Evolutionary conservation across 2,797 vertebrate species (phyloP).

Genomic region (Artibeus jamaicensis): DNA sequence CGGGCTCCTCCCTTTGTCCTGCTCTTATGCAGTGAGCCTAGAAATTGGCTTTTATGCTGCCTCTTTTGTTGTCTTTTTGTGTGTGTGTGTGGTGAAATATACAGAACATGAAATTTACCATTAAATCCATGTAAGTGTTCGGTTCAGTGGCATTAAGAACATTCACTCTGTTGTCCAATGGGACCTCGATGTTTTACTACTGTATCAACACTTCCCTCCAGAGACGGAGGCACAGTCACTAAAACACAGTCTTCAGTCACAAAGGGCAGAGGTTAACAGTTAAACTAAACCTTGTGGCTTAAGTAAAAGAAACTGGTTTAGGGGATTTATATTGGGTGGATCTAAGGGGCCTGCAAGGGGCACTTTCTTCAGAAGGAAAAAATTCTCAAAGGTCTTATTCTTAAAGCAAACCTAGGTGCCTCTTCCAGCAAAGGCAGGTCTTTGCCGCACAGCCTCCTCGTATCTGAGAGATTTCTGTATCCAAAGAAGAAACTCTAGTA

Average conservation of each 20-base stretch:
- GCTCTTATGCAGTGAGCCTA: not conserved
- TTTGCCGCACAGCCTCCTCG: slow-evolving; percentile 67
- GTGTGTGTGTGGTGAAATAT: not conserved
- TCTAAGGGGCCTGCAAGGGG: slow-evolving; percentile 27
- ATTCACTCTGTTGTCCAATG: not conserved
- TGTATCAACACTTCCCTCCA: not conserved
- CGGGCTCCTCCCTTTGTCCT: not conserved
- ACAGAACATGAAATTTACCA: not conserved
- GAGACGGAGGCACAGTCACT: slow-evolving; percentile 34
- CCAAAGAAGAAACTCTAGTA: slow-evolving; percentile 66
- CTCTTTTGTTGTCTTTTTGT: not conserved
- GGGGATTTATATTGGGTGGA: not conserved
- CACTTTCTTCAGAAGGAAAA: slow-evolving; percentile 58
- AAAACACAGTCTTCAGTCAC: slow-evolving; percentile 40
- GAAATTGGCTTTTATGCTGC: not conserved
- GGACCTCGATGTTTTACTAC: not conserved
- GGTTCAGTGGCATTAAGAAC: not conserved
- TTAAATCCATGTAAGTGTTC: not conserved
- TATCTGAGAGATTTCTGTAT: slow-evolving; percentile 67
- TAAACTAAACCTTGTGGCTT: not conserved
- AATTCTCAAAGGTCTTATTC: slow-evolving; percentile 66
- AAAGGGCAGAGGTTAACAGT: slow-evolving; percentile 14
- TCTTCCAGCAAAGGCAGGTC: slow-evolving; percentile 72
- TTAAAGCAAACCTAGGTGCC: slow-evolving; percentile 70
- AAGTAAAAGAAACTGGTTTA: slow-evolving; percentile 26